phyloP scores from a whole-genome alignment of 2,113 vertebrate species.

The Lagenorhynchus albirostris region DNA sequence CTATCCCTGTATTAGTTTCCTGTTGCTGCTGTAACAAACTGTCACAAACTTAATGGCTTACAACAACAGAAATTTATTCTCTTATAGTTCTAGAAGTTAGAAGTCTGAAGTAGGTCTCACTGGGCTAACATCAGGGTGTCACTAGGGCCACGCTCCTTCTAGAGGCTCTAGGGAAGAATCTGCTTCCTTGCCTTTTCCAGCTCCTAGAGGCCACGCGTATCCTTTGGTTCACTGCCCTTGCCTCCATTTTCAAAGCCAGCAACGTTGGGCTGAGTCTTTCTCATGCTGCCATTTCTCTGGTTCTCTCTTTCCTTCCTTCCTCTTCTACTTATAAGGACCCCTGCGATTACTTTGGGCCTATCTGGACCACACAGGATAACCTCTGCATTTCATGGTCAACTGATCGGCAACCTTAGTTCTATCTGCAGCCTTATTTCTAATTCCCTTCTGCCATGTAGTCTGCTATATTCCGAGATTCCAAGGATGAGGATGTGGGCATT shows the following conservation, averaged over 20 bases:
- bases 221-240: neutral
- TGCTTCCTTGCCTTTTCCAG: neutral
- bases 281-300: neutral
- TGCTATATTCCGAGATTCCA: neutral
- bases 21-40: neutral
- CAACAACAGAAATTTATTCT: neutral
- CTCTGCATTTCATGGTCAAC: neutral
- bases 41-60: neutral
- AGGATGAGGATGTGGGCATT: too few relatives aligned
- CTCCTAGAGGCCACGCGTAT: neutral
- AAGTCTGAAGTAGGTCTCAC: neutral
- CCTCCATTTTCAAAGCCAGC: neutral
- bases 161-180: neutral
- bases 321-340: neutral
- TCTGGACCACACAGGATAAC: neutral
- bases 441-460: neutral
- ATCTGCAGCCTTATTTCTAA: neutral
- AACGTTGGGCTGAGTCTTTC: neutral
- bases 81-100: neutral
- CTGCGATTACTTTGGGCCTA: neutral
- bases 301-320: neutral
- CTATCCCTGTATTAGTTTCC: neutral
- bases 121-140: neutral
- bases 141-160: neutral
- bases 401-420: neutral